Evolutionary conservation across 2,888 invertebrate genomes (phyloP).

Genomic region (Tetropium fuscum): DNA sequence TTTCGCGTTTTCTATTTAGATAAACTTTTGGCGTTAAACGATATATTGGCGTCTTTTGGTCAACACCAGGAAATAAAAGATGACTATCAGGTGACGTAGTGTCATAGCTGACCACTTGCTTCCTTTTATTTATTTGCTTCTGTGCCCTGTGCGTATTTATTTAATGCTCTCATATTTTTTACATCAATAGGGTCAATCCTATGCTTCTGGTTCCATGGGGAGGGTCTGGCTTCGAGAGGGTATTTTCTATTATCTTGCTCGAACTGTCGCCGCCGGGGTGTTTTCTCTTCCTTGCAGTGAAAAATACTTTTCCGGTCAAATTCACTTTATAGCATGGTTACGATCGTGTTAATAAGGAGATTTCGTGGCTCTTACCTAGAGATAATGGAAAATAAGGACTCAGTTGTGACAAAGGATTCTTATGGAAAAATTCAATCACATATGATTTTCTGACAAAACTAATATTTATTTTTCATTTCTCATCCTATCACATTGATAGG

Average conservation of each 20-base stretch:
- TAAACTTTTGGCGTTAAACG: slow-evolving; percentile 59
- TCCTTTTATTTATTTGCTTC: slow-evolving; percentile 59
- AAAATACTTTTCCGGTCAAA: no score
- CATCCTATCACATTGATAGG: no score
- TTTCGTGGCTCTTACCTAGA: no score
- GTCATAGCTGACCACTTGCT: slow-evolving; percentile 59
- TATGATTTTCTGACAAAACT: no score
- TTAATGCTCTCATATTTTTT: slow-evolving; percentile 41
- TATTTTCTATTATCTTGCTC: slow-evolving; percentile 8
- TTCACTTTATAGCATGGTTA: no score
- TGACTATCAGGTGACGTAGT: slow-evolving; percentile 63
- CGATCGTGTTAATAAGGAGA: no score
- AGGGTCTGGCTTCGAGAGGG: slow-evolving; percentile 6
- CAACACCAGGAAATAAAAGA: slow-evolving; percentile 65
- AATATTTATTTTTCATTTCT: no score
- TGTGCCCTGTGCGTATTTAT: slow-evolving; percentile 54
- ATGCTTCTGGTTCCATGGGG: slow-evolving; percentile 30
- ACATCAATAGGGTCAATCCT: slow-evolving; percentile 38
- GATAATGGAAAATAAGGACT: no score
- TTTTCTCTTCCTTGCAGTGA: no score
- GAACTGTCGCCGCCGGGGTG: not conserved
- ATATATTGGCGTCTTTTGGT: slow-evolving; percentile 64
- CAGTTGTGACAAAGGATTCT: no score
- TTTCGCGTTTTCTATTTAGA: slow-evolving; percentile 54
- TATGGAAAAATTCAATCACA: no score